phyloP scores from a whole-genome alignment of 1,140 invertebrate species.

The Steinernema khuongi region DNA sequence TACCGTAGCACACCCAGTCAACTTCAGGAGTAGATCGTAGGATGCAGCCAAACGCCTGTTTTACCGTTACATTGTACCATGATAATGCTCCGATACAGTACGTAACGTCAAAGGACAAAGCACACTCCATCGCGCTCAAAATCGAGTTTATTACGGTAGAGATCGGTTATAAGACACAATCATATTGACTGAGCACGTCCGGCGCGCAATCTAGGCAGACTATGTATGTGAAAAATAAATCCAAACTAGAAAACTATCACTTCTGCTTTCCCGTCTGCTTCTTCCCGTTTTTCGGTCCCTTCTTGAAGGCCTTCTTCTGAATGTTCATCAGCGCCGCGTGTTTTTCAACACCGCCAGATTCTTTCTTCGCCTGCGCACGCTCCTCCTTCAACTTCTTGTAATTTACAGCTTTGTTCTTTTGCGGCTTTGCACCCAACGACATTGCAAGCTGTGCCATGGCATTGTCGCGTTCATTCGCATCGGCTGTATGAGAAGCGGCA shows the following conservation, averaged over 20 bases:
- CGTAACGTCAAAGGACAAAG: too few species aligned
- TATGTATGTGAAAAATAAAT: neutral
- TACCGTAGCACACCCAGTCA: too few species aligned
- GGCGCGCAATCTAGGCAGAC: neutral
- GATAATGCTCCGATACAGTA: too few species aligned
- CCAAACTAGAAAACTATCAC: neutral
- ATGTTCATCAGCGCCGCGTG: constrained; percentile 5
- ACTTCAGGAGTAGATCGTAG: too few species aligned
- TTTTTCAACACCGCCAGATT: neutral
- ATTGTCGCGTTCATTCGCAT: neutral
- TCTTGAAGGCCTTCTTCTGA: neutral
- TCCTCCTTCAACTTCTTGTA: neutral
- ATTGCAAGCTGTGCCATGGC: neutral
- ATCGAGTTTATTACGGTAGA: neutral
- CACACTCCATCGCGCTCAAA: neutral
- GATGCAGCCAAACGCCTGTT: too few species aligned
- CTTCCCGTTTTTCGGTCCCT: constrained; percentile 8
- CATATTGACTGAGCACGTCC: neutral
- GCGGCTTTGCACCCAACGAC: neutral
- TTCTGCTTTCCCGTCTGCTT: neutral
- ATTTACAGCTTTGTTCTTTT: neutral
- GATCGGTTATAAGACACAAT: neutral
- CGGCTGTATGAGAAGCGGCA: neutral
- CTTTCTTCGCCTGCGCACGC: neutral
- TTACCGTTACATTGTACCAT: too few species aligned